Percentiles rank a stretch among this genome's conserved stretches.
These are phyloP conservation scores for Cryptus viduatorius DNA, from an alignment of 2,888 invertebrate genomes.

Conservation along the genomic window DNA sequence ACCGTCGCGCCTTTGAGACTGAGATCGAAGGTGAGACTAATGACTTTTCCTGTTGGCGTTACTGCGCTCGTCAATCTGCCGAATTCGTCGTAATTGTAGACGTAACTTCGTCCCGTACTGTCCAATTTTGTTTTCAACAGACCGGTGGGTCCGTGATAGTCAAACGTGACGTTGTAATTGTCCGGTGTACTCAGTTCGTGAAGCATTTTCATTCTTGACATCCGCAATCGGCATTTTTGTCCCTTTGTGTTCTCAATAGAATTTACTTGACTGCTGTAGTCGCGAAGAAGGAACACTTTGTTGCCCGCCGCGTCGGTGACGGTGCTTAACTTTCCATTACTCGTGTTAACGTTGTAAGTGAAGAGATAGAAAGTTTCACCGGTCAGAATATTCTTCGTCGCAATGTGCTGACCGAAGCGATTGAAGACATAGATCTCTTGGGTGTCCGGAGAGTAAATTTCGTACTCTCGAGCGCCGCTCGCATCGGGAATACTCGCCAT, in stretches of 20 bases:
- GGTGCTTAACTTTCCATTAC: conserved; percentile 96
- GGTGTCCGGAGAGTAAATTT: conserved; percentile 97
- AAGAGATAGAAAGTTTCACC: conserved; percentile 97
- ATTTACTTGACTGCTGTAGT: conserved; percentile 95
- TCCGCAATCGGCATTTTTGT: conserved; percentile 94
- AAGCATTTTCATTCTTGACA: conserved; percentile 97
- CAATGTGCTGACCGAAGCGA: conserved; percentile 97
- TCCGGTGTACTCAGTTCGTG: conserved; percentile 96
- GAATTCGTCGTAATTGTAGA: conserved; percentile 97
- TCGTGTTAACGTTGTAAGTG: conserved; percentile 98
- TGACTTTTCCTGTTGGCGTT: conserved; percentile 97
- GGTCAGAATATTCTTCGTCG: conserved; percentile 97
- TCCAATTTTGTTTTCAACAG: conserved; percentile 95
- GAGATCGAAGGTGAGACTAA: conserved; percentile 94
- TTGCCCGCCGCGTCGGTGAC: conserved; percentile 97
- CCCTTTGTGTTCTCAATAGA: conserved; percentile 97
- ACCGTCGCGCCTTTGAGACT: conserved; percentile 96
- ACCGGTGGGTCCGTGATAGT: conserved; percentile 96
- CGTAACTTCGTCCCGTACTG: conserved; percentile 95
- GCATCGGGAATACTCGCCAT: conserved; percentile 96
- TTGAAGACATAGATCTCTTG: conserved; percentile 98
- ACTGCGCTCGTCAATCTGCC: conserved; percentile 96
- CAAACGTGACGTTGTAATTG: conserved; percentile 97
- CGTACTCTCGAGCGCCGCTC: conserved; percentile 93
- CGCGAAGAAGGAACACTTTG: conserved; percentile 93